Evolutionary conservation across 2,797 vertebrate genomes (phyloP).

Genomic region (Anguilla marmorata): DNA sequence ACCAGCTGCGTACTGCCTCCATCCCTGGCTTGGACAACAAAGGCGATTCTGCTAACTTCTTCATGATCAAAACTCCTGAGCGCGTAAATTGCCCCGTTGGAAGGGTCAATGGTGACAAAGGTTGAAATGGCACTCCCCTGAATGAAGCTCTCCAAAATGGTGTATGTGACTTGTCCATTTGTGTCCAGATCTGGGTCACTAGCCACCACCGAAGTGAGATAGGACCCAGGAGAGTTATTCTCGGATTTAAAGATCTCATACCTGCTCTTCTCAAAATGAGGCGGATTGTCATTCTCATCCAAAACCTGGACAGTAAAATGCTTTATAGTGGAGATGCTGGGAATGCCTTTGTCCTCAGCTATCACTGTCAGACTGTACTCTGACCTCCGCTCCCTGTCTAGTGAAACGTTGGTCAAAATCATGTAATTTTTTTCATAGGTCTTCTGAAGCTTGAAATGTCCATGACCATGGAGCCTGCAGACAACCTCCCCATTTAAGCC

Average conservation of each 20-base stretch:
- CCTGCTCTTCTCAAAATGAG: constrained; percentile 87
- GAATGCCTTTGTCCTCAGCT: constrained; percentile 88
- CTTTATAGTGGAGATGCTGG: constrained; percentile 91
- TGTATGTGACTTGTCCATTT: constrained; percentile 95
- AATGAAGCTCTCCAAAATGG: constrained; percentile 80
- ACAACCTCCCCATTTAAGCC: constrained; percentile 88
- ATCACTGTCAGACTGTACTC: constrained; percentile 95
- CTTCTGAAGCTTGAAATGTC: constrained; percentile 93
- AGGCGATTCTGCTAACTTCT: constrained; percentile 85
- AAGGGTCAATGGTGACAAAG: constrained; percentile 93
- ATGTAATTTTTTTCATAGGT: constrained; percentile 96
- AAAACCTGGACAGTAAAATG: constrained; percentile 94
- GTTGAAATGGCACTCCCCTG: constrained; percentile 86
- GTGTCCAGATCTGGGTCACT: constrained; percentile 90
- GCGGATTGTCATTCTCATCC: constrained; percentile 96
- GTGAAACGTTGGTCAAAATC: constrained; percentile 89
- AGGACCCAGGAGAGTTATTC: constrained; percentile 93
- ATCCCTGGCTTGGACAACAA: constrained; percentile 88
- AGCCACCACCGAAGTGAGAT: constrained; percentile 89
- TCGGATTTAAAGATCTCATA: constrained; percentile 93
- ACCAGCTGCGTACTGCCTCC: constrained; percentile 76
- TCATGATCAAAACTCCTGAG: constrained; percentile 92
- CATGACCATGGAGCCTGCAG: constrained; percentile 90
- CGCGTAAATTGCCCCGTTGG: constrained; percentile 91
- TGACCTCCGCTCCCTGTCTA: constrained; percentile 93